Evolutionary conservation across 2,888 invertebrate genomes (phyloP).

Genomic region (Gymnoscelis rufifasciata): DNA sequence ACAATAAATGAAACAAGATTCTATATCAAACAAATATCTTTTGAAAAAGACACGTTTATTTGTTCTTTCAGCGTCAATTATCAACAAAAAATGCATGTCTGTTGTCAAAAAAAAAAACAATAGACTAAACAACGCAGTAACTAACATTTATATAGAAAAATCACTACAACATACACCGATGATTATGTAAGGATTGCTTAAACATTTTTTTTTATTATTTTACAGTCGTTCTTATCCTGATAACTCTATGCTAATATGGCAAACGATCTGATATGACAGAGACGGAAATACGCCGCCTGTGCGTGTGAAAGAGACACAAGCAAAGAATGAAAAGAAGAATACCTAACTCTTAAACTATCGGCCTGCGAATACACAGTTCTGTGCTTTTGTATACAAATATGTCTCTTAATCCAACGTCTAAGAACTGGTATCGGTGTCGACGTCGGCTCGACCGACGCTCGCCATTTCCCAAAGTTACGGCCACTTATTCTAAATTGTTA

Average conservation of each 20-base stretch:
- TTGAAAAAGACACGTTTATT: not conserved
- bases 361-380: constrained; percentile 3
- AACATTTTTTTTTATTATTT: constrained; percentile 37
- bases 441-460: constrained; percentile 33
- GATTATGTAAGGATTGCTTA: constrained; percentile 71
- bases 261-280: constrained; percentile 71
- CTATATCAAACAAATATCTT: not conserved
- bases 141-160: constrained; percentile 43
- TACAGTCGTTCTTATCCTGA: constrained; percentile 47
- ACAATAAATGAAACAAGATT: not conserved
- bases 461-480: constrained; percentile 51
- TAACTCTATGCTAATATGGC: constrained; percentile 70
- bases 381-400: constrained; percentile 5
- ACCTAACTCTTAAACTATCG: constrained; percentile 44
- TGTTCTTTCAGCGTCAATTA: not conserved
- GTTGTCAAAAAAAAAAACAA: constrained; percentile 18
- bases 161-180: constrained; percentile 56
- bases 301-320: constrained; percentile 41
- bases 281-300: constrained; percentile 39
- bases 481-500: constrained; percentile 73
- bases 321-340: constrained; percentile 34
- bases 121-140: constrained; percentile 28
- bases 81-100: not conserved
- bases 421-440: constrained; percentile 7
- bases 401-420: constrained; percentile 4